Evolutionary conservation across 2,888 invertebrate genomes (phyloP), one percentile per base, ranked within the genome.

Genomic region (Anagyrus pseudococci): DNA sequence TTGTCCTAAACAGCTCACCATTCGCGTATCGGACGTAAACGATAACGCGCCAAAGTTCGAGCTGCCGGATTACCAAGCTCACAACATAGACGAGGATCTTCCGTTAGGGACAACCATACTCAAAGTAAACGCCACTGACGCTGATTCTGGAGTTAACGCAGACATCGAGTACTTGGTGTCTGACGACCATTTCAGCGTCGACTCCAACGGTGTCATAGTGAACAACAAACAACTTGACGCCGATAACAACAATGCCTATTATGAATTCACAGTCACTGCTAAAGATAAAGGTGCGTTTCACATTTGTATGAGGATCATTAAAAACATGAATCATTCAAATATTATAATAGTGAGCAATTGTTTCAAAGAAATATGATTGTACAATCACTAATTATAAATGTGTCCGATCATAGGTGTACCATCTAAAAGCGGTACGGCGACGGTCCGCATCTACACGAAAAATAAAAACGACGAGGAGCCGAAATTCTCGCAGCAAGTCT

Each of bases 401-500:
- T 52, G 0, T 29, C 19, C 59, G 22, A 48, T 64, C 23, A 6
- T 70, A 85, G 85, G 98, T 4, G 93, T 94, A 79, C 96, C 96
- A 0, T 87, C 94, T 0, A 93, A 93, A 79, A 94, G 93, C 0
- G 96, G 96, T 50, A 92, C 92, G 0, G 96, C 97, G 0, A 96
- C 95, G 0, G 96, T 98, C 17, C 87, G 96, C 62, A 90, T 98
- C 61, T 96, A 96, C 77, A 97, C 97, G n/a, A 96, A 96, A 76
- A 98, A 98, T 77, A 96, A 96, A 82, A 98, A 98, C 82, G 98
- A 98, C 77, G 97, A 98, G 82, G 94, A 95, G 76, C 98, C 98
- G 0, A 96, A 95, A 80, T 96, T 96, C 80, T 95, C 95, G 0
- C 96, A 96, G 75, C 95, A 96, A 84, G 96, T 96, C 2, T 96